Evolutionary conservation across 2,797 vertebrate species (phyloP).

Genomic region (Tarsius wallacei): DNA sequence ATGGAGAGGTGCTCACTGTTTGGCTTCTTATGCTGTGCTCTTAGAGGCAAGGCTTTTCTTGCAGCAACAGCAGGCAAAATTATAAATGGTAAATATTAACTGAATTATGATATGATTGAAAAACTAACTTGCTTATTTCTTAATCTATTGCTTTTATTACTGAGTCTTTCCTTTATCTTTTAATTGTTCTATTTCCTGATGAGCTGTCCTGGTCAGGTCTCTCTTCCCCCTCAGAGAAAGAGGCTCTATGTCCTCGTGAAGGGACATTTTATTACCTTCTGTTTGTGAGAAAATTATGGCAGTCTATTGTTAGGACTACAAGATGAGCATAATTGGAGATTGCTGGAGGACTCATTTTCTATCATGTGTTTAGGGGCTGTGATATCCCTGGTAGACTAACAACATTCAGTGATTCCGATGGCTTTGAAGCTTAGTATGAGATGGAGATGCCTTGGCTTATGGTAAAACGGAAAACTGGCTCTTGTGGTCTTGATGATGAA

Average conservation of each 20-base stretch:
- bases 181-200: neutral
- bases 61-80: neutral
- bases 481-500: neutral
- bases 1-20: neutral
- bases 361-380: neutral
- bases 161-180: neutral
- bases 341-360: neutral
- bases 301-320: neutral
- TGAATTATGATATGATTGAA: neutral
- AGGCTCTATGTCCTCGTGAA: neutral
- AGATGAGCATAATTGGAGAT: neutral
- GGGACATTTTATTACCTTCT: neutral
- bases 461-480: neutral
- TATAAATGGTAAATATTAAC: constrained; percentile 63
- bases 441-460: neutral
- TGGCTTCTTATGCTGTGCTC: neutral
- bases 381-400: neutral
- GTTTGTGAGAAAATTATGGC: neutral
- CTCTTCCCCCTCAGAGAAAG: neutral
- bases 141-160: neutral
- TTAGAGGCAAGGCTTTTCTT: neutral
- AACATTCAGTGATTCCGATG: neutral
- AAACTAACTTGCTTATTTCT: constrained; percentile 9
- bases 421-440: neutral
- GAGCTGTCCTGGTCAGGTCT: neutral